A percentile compares a stretch with the other conserved stretches of the same genome.
phyloP scores from a whole-genome alignment of 1,140 invertebrate species.

The Delia radicum region DNA sequence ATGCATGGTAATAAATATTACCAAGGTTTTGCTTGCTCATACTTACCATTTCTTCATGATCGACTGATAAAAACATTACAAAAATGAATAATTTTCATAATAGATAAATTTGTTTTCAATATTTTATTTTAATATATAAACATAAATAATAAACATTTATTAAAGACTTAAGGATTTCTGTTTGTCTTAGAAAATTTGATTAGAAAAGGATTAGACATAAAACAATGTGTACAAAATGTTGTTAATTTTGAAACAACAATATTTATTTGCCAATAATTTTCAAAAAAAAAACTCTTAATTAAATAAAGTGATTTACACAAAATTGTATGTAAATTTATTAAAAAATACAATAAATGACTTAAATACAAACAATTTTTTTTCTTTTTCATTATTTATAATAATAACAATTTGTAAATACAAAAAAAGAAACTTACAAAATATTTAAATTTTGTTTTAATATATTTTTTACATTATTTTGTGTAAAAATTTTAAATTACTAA shows the following conservation, averaged over 20 bases:
- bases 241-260: neutral
- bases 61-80: too few relatives aligned
- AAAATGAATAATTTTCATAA: too few relatives aligned
- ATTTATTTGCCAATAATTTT: constrained; percentile 10
- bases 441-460: neutral
- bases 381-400: neutral
- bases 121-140: constrained; percentile 9
- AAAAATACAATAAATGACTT: neutral
- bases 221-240: constrained; percentile 11
- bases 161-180: neutral
- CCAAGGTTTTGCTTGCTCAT: too few relatives aligned
- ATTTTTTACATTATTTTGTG: neutral
- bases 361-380: neutral
- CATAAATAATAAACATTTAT: constrained; percentile 24
- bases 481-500: constrained; percentile 1
- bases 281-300: neutral
- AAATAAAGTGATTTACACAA: neutral
- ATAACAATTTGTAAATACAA: constrained; percentile 7
- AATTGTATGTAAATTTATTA: neutral
- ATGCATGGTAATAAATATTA: too few relatives aligned
- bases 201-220: neutral
- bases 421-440: neutral
- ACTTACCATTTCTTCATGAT: too few relatives aligned
- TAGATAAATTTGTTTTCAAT: neutral
- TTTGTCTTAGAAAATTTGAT: neutral